Base-by-base conservation (phyloP, 2,888 invertebrate genomes). In the Hypercompe scribonia region DNA sequence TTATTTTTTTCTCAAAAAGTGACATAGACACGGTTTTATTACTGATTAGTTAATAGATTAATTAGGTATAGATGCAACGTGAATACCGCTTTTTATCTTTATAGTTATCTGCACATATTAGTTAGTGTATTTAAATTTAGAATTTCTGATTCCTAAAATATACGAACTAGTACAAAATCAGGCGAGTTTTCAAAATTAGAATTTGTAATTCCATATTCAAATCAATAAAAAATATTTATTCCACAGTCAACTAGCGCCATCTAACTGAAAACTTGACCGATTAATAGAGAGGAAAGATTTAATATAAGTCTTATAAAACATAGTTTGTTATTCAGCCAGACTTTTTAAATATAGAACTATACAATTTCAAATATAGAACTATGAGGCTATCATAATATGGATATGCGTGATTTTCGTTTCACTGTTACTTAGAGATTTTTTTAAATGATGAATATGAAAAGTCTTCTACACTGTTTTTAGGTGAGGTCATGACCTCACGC, bases 401-500 rank as follows among this genome's bases (percentile, higher is more conserved):
- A 61, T 28, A 28, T 61, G 58, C 58, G 28, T 61, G 18, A 31
- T 36, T 7, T 36, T 65, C 34, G 11, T 36, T 28, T 65, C 28
- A 65, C 11, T 36, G 11, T 34, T 1, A 31, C 10, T n/a, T 36
- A 11, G 3, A 65, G 7, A 34, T 33, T 63, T 28, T n/a, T 54
- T 24, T 28, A 28, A 61, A 15, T 1, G 24, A 64, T 24, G 0
- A 24, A 34, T 11, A 24, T 34, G 34, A 24, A 21, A 34, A 50
- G 34, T 11, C 1, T 31, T 54, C 11, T 50, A 54, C 46, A 54
- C n/a, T 34, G 54, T 54, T n/a, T 68, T 54, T 68, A 54, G 54
- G n/a, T 13, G 33, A 68, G 54, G 50, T 68, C 54, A 68, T 54
- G 50, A 68, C 68, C 50, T 50, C 50, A 67, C n/a, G 50, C 50